Evolutionary conservation across 2,888 invertebrate genomes (phyloP).

Genomic region (Macrophya alboannulata): DNA sequence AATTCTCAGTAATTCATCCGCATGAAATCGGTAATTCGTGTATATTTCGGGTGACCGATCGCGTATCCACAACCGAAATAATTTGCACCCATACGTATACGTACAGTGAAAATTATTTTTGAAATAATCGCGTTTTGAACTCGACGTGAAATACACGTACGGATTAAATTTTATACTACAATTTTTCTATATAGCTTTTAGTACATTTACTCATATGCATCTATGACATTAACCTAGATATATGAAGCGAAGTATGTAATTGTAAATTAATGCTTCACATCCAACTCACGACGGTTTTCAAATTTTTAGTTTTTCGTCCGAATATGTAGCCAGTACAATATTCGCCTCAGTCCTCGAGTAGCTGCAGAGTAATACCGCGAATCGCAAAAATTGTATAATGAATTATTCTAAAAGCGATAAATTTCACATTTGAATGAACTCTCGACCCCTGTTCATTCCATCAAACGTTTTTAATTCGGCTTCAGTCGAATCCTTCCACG

Average conservation of each 20-base stretch:
- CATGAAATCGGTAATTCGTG: background rate
- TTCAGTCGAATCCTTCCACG: background rate
- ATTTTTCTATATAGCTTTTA: background rate
- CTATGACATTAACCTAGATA: background rate
- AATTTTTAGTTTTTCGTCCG: no score
- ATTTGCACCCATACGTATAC: no score
- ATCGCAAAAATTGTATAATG: background rate
- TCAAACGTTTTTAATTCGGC: background rate
- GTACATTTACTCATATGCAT: background rate
- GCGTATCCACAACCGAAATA: background rate
- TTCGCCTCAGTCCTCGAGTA: background rate
- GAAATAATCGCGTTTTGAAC: background rate
- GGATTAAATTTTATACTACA: background rate
- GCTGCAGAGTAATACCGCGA: background rate
- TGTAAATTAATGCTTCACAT: background rate
- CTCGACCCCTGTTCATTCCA: background rate
- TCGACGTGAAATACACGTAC: background rate
- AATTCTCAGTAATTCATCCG: background rate
- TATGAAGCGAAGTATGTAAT: background rate
- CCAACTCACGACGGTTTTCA: background rate
- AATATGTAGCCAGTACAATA: background rate
- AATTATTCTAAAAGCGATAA: conserved; percentile 34
- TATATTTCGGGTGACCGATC: background rate
- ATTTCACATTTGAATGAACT: conserved; percentile 29
- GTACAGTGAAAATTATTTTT: background rate